A percentile compares a stretch with the other conserved stretches of the same genome.
Evolutionary conservation across 1,140 invertebrate species (phyloP).

Genomic region (Lasioglossum baleicum): DNA sequence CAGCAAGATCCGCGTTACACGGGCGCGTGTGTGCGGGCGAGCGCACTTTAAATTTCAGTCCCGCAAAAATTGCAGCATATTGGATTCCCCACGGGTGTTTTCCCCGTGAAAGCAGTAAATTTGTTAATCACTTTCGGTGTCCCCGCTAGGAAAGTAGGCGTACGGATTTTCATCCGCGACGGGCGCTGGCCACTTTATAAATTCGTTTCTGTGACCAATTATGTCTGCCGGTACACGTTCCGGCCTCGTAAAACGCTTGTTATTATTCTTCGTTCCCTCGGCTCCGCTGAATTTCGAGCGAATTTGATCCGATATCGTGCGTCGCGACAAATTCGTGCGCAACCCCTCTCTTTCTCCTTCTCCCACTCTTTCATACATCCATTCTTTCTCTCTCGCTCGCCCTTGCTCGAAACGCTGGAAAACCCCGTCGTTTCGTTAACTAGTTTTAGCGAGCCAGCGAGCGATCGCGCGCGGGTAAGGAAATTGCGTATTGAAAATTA

Average conservation of each 20-base stretch:
- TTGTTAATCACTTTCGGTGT: not conserved
- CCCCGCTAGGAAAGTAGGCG: too few relatives aligned
- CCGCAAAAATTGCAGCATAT: not conserved
- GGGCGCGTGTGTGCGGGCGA: too few relatives aligned
- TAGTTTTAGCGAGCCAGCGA: not conserved
- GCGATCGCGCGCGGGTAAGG: not conserved
- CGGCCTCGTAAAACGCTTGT: not conserved
- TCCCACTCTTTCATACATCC: too few relatives aligned
- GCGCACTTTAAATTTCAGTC: not conserved
- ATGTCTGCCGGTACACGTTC: not conserved
- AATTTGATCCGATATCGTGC: not conserved
- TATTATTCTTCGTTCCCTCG: not conserved
- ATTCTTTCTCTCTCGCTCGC: too few relatives aligned
- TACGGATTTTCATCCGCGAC: not conserved
- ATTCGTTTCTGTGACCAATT: not conserved
- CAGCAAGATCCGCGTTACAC: too few relatives aligned
- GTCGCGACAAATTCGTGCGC: not conserved
- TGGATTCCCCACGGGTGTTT: too few relatives aligned
- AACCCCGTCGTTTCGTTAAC: not conserved
- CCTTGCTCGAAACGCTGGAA: not conserved
- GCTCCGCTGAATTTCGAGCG: not conserved
- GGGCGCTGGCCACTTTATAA: not conserved
- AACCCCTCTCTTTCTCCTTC: too few relatives aligned
- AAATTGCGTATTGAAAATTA: constrained; percentile 29
- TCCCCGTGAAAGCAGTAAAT: not conserved